phyloP scores from a whole-genome alignment of 2,888 invertebrate genomes.

The Empis livida region DNA sequence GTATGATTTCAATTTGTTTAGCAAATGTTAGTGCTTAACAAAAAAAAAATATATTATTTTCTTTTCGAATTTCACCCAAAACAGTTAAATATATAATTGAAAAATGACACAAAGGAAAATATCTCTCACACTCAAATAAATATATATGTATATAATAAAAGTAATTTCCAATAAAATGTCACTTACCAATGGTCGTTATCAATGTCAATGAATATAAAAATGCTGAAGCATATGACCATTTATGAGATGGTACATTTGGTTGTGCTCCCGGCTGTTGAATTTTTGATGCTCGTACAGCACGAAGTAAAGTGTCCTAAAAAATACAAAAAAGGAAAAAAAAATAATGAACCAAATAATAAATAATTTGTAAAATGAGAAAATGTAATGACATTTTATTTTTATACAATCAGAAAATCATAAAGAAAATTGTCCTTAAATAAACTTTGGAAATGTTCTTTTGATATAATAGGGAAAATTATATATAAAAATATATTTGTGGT shows the following conservation, averaged over 20 bases:
- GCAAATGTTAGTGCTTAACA: too few relatives aligned
- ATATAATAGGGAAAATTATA: too few relatives aligned
- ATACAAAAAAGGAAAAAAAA: not conserved
- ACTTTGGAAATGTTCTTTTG: too few relatives aligned
- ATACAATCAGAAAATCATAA: not conserved
- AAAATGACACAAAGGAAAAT: too few relatives aligned
- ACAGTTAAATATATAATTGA: too few relatives aligned
- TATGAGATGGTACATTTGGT: slow-evolving; percentile 41
- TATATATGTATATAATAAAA: too few relatives aligned
- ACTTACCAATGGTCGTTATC: slow-evolving; percentile 87
- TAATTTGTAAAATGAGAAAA: not conserved
- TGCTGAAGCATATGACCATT: slow-evolving; percentile 86
- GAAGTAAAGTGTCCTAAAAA: slow-evolving; percentile 34
- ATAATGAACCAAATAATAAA: not conserved
- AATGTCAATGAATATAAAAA: slow-evolving; percentile 87
- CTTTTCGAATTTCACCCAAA: too few relatives aligned
- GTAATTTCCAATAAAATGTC: not conserved
- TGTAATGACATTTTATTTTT: not conserved
- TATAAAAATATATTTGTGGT: too few relatives aligned
- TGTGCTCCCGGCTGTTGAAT: slow-evolving; percentile 34
- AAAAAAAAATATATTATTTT: too few relatives aligned
- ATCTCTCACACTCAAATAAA: too few relatives aligned
- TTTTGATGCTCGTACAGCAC: slow-evolving; percentile 34
- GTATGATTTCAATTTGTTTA: too few relatives aligned
- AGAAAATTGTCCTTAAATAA: too few relatives aligned